phyloP scores from a whole-genome alignment of 2,797 vertebrate species.

The Borostomias antarcticus region DNA sequence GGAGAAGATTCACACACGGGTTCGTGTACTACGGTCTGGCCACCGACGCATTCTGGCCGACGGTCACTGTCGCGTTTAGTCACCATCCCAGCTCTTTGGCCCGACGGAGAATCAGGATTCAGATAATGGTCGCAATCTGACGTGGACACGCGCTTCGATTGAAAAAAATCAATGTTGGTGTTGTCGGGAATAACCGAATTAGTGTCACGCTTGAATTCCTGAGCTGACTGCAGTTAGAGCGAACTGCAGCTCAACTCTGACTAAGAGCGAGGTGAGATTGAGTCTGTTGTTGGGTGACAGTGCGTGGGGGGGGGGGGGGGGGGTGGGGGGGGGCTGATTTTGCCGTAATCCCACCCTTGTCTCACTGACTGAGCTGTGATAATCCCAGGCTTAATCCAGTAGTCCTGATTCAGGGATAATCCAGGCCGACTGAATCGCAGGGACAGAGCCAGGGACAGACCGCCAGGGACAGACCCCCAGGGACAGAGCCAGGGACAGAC shows the following conservation, averaged over 20 bases:
- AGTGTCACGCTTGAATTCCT: slow-evolving; percentile 31
- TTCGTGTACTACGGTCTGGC: no score
- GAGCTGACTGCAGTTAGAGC: background rate
- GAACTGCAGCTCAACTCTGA: background rate
- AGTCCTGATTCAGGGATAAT: slow-evolving; percentile 66
- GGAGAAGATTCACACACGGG: no score
- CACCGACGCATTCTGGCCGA: no score
- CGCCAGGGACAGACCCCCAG: no score
- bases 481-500: slow-evolving; percentile 32
- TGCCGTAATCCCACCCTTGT: slow-evolving; percentile 49
- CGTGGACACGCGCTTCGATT: no score
- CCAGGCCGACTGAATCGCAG: slow-evolving; percentile 57
- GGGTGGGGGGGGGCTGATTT: slow-evolving; percentile 14
- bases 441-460: no score
- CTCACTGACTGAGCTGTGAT: slow-evolving; percentile 64
- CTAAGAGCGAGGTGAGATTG: background rate
- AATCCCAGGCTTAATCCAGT: slow-evolving; percentile 66
- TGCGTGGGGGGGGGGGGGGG: background rate
- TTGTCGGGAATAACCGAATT: slow-evolving; percentile 23
- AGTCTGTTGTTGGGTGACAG: background rate
- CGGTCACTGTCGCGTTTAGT: no score
- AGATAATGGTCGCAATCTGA: no score
- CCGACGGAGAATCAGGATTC: no score
- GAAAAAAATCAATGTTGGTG: background rate
- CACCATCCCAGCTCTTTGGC: no score